Base-by-base conservation (phyloP, 2,797 vertebrate species). In the Gastrophryne carolinensis region DNA sequence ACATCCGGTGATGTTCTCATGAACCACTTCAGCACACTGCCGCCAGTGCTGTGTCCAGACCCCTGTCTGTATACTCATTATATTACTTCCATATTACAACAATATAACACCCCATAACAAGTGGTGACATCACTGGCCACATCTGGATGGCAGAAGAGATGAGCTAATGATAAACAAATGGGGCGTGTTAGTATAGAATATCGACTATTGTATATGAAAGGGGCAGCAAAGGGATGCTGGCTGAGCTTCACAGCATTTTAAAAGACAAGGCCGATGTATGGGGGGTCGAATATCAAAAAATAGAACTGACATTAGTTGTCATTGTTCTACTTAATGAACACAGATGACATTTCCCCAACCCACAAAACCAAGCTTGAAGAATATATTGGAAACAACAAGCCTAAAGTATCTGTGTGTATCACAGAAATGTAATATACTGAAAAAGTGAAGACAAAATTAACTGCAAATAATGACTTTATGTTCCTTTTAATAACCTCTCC, bases 71-170 rank as follows among this genome's bases (percentile, higher is more conserved):
- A 21, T 15, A 21, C 27, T 19, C 61, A 24, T 32, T 4, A 29
- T 50, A 30, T 44, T 26, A 32, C 29, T 65, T 32, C 41, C 47
- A 47, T 50, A 65, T n/a, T n/a, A n/a, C n/a, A n/a, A 50, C 50
- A 21, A 65, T 65, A n/a, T 65, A 65, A 32, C 62, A 65, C 41
- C 41, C 29, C 41, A 17, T 65, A 32, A 34, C 17, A 19, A 65
- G 17, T 65, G 32, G 41, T 50, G 41, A 32, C 29, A 49, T 65
- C 62, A 65, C 17, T 1, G 26, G 17, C 41, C 17, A 65, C 62
- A 50, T 65, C 62, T 65, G 62, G 26, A 34, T 30, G 47, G 19
- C 44, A 65, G 61, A 64, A 63, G 29, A 26, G 26, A 64, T 30
- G 39, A 47, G 29, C 29, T 26, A 62, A 54, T 54, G 23, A 54